Conservation (phyloP, 2,797 vertebrate genomes). For the Diplodus puntazzo region DNA sequence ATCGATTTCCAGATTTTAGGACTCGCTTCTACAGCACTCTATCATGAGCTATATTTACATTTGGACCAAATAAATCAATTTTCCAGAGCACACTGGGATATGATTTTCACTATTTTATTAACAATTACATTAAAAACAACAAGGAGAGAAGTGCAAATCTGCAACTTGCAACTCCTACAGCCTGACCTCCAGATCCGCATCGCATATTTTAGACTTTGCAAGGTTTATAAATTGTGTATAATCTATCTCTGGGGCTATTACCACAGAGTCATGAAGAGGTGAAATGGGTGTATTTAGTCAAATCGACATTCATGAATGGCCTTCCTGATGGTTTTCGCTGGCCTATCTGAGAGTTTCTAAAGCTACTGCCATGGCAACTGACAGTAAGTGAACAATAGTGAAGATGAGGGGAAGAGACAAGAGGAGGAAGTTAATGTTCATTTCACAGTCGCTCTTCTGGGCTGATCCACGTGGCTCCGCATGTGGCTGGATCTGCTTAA, state of each 20-base stretch:
- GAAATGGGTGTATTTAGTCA: conserved; percentile 5
- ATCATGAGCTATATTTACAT: too few species aligned
- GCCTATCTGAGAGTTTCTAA: conserved; percentile 2
- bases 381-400: conserved; percentile 16
- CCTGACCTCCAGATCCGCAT: neutral
- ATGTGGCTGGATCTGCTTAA: neutral
- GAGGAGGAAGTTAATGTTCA: conserved; percentile 4
- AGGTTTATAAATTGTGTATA: conserved; percentile 5
- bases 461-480: neutral
- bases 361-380: neutral
- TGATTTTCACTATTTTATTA: too few species aligned
- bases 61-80: too few species aligned
- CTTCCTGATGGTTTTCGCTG: neutral
- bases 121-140: too few species aligned
- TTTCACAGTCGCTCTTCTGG: conserved; percentile 7
- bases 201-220: neutral
- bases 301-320: conserved; percentile 24
- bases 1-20: too few species aligned
- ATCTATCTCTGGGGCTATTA: conserved; percentile 2
- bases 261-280: conserved; percentile 3
- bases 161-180: too few species aligned
- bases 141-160: too few species aligned
- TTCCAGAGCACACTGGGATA: too few species aligned
- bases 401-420: conserved; percentile 37
- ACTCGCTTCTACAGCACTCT: too few species aligned